phyloP scores from a whole-genome alignment of 2,113 vertebrate species.

The Platanista minor region DNA sequence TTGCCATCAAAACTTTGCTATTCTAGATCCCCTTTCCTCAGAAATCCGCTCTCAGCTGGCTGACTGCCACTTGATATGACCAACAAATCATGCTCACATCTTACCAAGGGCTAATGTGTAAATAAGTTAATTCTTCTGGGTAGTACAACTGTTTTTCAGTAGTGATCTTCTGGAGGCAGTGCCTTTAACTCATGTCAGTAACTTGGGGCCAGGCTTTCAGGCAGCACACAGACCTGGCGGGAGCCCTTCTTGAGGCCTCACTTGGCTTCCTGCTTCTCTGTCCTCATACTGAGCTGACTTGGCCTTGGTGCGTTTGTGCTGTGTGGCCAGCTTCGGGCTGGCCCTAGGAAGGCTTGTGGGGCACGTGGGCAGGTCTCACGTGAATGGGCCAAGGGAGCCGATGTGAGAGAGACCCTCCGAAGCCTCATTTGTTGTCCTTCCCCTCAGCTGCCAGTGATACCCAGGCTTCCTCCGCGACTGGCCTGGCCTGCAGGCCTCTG shows the following conservation, averaged over 20 bases:
- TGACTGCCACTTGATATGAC: not conserved
- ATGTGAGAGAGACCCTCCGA: not conserved
- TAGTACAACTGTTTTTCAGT: not conserved
- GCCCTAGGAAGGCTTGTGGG: not conserved
- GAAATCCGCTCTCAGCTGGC: not conserved
- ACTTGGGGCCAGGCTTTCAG: not conserved
- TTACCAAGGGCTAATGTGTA: not conserved
- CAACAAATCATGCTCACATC: not conserved
- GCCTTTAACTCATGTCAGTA: not conserved
- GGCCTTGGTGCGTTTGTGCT: not conserved
- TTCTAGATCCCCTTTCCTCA: not conserved
- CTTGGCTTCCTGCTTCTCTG: not conserved
- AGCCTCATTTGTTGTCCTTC: not conserved
- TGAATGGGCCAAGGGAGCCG: not conserved
- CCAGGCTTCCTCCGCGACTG: not conserved
- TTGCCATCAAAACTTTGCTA: not conserved
- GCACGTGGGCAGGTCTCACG: fast-evolving
- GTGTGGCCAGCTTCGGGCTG: not conserved
- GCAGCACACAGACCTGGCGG: fast-evolving
- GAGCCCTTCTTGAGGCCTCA: not conserved
- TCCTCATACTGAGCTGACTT: not conserved
- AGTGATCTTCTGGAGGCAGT: not conserved
- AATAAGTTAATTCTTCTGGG: not conserved
- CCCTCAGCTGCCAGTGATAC: not conserved
- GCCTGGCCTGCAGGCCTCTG: not conserved